These are phyloP conservation scores for Harpalus rubripes DNA, from an alignment of 2,888 invertebrate genomes.

Conservation along the genomic window DNA sequence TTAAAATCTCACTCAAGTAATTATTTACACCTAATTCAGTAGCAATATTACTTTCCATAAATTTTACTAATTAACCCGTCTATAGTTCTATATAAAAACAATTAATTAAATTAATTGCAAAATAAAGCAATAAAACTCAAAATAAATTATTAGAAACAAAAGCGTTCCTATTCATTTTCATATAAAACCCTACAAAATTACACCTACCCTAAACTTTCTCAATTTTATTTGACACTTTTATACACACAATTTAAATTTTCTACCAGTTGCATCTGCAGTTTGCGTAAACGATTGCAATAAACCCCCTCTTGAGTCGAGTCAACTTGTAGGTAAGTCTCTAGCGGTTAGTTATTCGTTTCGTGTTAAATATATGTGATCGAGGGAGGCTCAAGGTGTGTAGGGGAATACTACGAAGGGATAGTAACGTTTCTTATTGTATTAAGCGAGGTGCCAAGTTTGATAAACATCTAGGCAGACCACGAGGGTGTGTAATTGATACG, in stretches of 20 bases:
- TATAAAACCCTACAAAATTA: neutral
- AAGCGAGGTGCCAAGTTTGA: slow-evolving; percentile 53
- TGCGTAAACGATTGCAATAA: slow-evolving; percentile 23
- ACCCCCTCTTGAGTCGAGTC: neutral
- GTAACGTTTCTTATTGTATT: slow-evolving; percentile 54
- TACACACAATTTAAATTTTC: slow-evolving; percentile 14
- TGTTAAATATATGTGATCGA: slow-evolving; percentile 51
- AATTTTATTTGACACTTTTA: slow-evolving; percentile 26
- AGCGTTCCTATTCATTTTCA: neutral
- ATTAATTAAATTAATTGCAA: neutral
- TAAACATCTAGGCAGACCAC: slow-evolving; percentile 36
- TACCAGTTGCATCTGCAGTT: slow-evolving; percentile 49
- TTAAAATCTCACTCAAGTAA: too few relatives aligned
- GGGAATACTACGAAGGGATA: slow-evolving; percentile 6
- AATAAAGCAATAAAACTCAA: neutral
- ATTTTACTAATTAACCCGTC: too few relatives aligned
- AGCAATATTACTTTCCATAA: too few relatives aligned
- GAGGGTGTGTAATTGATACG: slow-evolving; percentile 55
- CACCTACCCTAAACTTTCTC: neutral
- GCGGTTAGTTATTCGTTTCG: slow-evolving; percentile 34
- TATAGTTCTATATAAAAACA: too few relatives aligned
- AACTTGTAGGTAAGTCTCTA: slow-evolving; percentile 15
- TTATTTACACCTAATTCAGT: too few relatives aligned
- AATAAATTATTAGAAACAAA: neutral
- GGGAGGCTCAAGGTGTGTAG: slow-evolving; percentile 28